phyloP scores from a whole-genome alignment of 2,113 vertebrate species.

The Heterocephalus glaber region DNA sequence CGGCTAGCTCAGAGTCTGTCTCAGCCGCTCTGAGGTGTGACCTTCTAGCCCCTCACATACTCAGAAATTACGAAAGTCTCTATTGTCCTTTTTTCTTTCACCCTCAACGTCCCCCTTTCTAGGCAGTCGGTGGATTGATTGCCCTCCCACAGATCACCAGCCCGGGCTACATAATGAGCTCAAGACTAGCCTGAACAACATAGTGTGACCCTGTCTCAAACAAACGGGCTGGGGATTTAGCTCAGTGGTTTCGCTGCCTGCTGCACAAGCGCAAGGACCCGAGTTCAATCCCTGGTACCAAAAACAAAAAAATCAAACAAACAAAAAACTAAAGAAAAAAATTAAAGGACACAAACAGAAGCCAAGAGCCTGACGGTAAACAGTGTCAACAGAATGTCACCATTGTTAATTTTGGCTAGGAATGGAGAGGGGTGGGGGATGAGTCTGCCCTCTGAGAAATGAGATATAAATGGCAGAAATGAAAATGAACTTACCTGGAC shows the following conservation, averaged over 20 bases:
- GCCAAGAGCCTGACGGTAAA: neutral
- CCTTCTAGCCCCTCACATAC: too few species aligned
- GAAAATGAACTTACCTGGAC: conserved; percentile 65
- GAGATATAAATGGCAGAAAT: neutral
- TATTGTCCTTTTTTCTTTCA: too few species aligned
- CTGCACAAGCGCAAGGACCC: too few species aligned
- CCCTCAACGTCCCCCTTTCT: too few species aligned
- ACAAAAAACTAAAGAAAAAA: neutral
- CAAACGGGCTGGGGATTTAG: too few species aligned
- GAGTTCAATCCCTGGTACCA: too few species aligned
- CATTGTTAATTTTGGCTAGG: neutral
- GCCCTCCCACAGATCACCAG: neutral
- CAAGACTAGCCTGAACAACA: neutral
- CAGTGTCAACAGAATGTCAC: neutral
- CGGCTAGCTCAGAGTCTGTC: too few species aligned
- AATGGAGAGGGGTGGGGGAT: neutral
- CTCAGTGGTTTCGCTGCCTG: too few species aligned
- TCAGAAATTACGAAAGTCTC: too few species aligned
- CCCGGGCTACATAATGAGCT: neutral
- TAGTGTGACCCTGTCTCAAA: neutral
- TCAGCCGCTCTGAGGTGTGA: too few species aligned
- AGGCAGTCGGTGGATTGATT: too few species aligned
- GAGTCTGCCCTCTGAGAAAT: neutral
- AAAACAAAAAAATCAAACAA: neutral
- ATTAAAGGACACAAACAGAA: neutral